Evolutionary conservation across 2,888 invertebrate species (phyloP).

Genomic region (Alloscopus bannaensis): DNA sequence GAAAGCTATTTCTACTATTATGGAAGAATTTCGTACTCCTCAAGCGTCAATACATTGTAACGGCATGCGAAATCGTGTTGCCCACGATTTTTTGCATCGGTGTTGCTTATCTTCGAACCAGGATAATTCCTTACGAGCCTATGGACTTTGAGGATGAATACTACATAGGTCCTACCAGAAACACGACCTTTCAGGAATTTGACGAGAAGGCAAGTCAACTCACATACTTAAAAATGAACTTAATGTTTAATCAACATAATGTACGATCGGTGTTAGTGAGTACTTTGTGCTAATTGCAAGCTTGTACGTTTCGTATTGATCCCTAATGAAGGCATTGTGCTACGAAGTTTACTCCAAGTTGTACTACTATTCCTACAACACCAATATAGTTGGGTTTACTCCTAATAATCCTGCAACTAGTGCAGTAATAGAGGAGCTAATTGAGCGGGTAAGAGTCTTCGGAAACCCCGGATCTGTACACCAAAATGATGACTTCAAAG

Average conservation of each 20-base stretch:
- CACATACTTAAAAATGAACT: background rate
- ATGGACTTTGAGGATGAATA: background rate
- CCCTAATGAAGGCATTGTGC: too few species aligned
- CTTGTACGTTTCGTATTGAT: too few species aligned
- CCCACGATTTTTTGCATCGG: constrained; percentile 69
- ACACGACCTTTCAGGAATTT: background rate
- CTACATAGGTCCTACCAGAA: background rate
- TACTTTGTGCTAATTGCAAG: too few species aligned
- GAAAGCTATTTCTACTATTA: constrained; percentile 65
- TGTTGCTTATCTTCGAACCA: constrained; percentile 51
- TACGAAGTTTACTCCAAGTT: too few species aligned
- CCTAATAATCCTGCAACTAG: background rate
- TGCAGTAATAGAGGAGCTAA: background rate
- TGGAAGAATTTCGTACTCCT: constrained; percentile 72
- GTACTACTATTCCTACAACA: background rate
- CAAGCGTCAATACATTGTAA: constrained; percentile 71
- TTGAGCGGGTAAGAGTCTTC: background rate
- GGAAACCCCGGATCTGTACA: background rate
- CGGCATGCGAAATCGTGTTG: constrained; percentile 69
- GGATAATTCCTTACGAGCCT: background rate
- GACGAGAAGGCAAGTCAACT: background rate
- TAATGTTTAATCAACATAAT: too few species aligned
- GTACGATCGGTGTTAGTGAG: too few species aligned
- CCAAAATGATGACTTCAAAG: too few species aligned
- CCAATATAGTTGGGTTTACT: constrained; percentile 1